Percentiles rank a stretch among this genome's conserved stretches.
Evolutionary conservation across 2,888 invertebrate species (phyloP).

Genomic region (Metopia argyrocephala): DNA sequence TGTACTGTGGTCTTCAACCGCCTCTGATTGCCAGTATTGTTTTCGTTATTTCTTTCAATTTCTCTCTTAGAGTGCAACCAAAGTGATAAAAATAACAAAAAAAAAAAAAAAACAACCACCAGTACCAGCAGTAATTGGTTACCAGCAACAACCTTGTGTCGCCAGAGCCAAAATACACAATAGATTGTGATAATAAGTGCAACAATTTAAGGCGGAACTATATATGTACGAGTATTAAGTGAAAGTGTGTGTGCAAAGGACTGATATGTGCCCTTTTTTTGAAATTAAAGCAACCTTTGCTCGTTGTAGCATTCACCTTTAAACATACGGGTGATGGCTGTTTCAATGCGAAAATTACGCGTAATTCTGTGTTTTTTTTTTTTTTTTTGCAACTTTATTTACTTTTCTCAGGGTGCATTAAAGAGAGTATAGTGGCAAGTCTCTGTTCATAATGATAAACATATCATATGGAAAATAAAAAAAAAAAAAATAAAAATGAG

Average conservation of each 20-base stretch:
- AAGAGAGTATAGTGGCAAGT: constrained; percentile 8
- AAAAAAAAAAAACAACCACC: constrained; percentile 20
- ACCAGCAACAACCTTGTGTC: constrained; percentile 16
- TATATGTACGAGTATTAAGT: constrained; percentile 5
- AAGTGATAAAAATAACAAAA: constrained; percentile 38
- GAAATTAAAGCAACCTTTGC: constrained; percentile 60
- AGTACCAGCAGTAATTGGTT: constrained; percentile 37
- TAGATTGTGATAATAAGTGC: background rate
- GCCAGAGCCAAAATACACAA: background rate
- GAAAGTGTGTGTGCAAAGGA: constrained; percentile 58
- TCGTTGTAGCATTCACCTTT: constrained; percentile 42
- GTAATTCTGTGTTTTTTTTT: constrained; percentile 5
- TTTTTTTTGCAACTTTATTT: constrained; percentile 35
- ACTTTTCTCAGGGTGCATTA: constrained; percentile 63
- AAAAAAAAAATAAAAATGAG: constrained; percentile 32
- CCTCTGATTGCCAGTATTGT: background rate
- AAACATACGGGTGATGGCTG: constrained; percentile 22
- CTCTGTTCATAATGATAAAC: constrained; percentile 31
- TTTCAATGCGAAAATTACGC: background rate
- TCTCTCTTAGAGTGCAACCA: constrained; percentile 31
- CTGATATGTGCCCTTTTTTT: constrained; percentile 70
- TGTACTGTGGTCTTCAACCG: constrained; percentile 39
- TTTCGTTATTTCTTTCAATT: background rate
- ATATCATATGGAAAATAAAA: constrained; percentile 2
- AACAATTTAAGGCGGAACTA: background rate